These are phyloP conservation scores for Crotalus helleri DNA, from an alignment of 2,113 vertebrate genomes.

Conservation along the genomic window DNA sequence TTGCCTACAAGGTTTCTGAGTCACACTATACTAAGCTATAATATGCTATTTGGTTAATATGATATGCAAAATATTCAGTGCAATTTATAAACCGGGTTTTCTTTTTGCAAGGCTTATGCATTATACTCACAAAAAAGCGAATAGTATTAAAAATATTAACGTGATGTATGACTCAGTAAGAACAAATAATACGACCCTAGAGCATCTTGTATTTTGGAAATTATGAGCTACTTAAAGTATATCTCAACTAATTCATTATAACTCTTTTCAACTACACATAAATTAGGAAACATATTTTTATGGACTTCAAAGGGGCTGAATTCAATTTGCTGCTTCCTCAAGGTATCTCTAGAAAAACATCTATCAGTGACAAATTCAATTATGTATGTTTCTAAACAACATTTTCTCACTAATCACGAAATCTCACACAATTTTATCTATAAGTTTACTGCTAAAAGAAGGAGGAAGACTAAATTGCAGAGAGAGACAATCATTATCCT, in stretches of 20 bases:
- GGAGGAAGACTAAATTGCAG: not conserved
- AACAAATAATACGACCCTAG: not conserved
- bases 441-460: not conserved
- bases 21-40: not conserved
- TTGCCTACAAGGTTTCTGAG: not conserved
- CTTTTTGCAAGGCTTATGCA: not conserved
- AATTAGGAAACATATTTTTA: not conserved
- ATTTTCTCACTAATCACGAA: not conserved
- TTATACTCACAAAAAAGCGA: not conserved
- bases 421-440: not conserved
- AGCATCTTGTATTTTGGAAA: not conserved
- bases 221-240: not conserved
- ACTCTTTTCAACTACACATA: not conserved
- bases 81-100: not conserved
- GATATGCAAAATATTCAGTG: not conserved
- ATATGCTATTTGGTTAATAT: not conserved
- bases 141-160: not conserved
- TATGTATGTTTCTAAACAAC: not conserved
- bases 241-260: not conserved
- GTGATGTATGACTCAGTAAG: not conserved
- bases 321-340: not conserved
- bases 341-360: not conserved
- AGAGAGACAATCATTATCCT: not conserved
- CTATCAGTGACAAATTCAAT: not conserved
- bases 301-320: not conserved